These are phyloP conservation scores for Passer domesticus DNA, from an alignment of 2,113 vertebrate genomes.

Conservation along the genomic window DNA sequence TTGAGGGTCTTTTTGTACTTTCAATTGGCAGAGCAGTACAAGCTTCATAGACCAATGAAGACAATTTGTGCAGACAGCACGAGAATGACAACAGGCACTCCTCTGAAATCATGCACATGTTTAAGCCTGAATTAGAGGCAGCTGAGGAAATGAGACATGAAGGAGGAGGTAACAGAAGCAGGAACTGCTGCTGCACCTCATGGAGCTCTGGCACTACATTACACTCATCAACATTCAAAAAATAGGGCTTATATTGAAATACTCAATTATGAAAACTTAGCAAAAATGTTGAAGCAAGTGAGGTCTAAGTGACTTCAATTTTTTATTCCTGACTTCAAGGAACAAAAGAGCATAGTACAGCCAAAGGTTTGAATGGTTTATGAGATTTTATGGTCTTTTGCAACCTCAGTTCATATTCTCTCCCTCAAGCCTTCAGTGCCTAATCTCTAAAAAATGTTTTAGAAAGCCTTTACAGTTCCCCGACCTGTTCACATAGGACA, in stretches of 20 bases:
- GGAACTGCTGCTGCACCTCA: not conserved
- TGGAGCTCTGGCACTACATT: not conserved
- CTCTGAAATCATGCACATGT: not conserved
- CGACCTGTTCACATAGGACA: not conserved
- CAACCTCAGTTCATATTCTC: constrained; percentile 28
- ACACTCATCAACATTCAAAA: not conserved
- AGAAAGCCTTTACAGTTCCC: constrained; percentile 25
- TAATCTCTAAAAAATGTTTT: constrained; percentile 50
- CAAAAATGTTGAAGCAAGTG: not conserved
- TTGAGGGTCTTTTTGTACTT: not conserved
- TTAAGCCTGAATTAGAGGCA: not conserved
- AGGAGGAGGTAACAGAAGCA: not conserved
- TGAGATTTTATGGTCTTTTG: constrained; percentile 48
- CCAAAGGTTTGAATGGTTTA: constrained; percentile 46
- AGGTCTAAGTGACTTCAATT: not conserved
- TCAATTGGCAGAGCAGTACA: not conserved
- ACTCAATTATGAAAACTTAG: not conserved
- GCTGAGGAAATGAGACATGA: not conserved
- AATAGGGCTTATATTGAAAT: not conserved
- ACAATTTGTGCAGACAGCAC: not conserved
- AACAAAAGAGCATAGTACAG: constrained; percentile 23
- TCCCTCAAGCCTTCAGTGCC: constrained; percentile 10
- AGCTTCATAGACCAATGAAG: not conserved
- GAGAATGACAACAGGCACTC: not conserved
- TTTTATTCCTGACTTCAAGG: not conserved